Evolutionary conservation across 2,113 vertebrate species (phyloP).

Genomic region (Macroglossus sobrinus): DNA sequence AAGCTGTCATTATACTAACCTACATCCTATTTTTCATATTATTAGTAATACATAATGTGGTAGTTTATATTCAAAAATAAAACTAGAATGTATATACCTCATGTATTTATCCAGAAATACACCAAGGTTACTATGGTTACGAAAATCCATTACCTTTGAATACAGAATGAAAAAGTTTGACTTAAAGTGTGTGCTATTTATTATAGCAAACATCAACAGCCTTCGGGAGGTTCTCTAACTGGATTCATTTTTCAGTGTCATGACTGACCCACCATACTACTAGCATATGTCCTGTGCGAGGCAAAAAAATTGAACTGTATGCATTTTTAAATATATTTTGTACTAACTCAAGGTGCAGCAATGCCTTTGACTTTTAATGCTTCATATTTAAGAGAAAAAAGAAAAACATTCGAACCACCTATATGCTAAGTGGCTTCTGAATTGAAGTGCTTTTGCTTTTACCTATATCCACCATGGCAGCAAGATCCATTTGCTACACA

Average conservation of each 20-base stretch:
- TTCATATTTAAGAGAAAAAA: conserved; percentile 72
- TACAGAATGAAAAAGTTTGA: conserved; percentile 92
- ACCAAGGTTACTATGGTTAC: conserved; percentile 90
- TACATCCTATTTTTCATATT: conserved; percentile 89
- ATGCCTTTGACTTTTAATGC: conserved; percentile 78
- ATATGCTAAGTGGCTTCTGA: neutral
- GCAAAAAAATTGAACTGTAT: conserved; percentile 84
- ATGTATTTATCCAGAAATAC: conserved; percentile 89
- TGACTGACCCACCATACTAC: conserved; percentile 84
- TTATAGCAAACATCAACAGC: conserved; percentile 89
- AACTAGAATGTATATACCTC: conserved; percentile 87
- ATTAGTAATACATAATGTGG: conserved; percentile 90
- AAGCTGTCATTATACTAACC: conserved; percentile 87
- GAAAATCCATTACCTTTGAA: conserved; percentile 91
- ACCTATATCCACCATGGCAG: neutral
- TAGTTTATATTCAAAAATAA: conserved; percentile 92
- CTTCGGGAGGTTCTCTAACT: conserved; percentile 88
- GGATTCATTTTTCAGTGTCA: conserved; percentile 91
- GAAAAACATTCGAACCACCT: conserved; percentile 34
- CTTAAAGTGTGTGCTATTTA: conserved; percentile 89
- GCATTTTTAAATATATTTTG: conserved; percentile 86
- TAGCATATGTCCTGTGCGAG: conserved; percentile 81
- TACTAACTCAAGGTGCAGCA: conserved; percentile 81
- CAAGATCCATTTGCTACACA: neutral
- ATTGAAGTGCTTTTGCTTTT: conserved; percentile 56